These are phyloP conservation scores for Pseudoatta argentina DNA, from an alignment of 1,140 invertebrate genomes.

Conservation along the genomic window DNA sequence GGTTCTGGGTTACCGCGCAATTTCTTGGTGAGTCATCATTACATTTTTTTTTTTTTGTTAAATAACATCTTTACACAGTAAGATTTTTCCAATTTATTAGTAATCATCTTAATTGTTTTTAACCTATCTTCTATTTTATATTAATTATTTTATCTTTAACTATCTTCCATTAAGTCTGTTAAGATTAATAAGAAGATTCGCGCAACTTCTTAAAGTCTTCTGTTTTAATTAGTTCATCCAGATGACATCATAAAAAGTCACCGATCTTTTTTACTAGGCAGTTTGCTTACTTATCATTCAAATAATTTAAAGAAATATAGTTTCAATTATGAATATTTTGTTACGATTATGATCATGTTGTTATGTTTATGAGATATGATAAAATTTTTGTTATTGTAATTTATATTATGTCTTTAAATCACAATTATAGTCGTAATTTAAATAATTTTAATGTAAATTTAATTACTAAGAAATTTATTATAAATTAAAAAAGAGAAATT, in stretches of 20 bases:
- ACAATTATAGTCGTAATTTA: not conserved
- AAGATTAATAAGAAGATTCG: not conserved
- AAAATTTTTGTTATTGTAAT: not conserved
- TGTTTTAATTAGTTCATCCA: not conserved
- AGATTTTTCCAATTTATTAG: not conserved
- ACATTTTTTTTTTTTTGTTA: not conserved
- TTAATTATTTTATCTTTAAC: not conserved
- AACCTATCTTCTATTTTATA: not conserved
- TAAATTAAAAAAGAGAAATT: not conserved
- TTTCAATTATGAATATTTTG: not conserved
- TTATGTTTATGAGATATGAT: too few species aligned
- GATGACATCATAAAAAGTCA: not conserved
- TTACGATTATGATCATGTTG: not conserved
- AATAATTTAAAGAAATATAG: not conserved
- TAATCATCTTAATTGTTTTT: not conserved
- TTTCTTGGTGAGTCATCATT: slow-evolving; percentile 83
- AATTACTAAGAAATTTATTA: not conserved
- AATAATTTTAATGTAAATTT: slow-evolving; percentile 7
- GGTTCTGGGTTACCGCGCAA: slow-evolving; percentile 89
- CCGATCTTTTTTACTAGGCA: not conserved
- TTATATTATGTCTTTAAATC: not conserved
- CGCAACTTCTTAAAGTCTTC: not conserved
- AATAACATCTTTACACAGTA: not conserved
- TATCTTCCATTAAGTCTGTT: not conserved
- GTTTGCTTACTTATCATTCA: not conserved